A percentile compares a stretch with the other conserved stretches of the same genome.
phyloP scores from a whole-genome alignment of 2,888 invertebrate species.

The Agrilus cyanescens region DNA sequence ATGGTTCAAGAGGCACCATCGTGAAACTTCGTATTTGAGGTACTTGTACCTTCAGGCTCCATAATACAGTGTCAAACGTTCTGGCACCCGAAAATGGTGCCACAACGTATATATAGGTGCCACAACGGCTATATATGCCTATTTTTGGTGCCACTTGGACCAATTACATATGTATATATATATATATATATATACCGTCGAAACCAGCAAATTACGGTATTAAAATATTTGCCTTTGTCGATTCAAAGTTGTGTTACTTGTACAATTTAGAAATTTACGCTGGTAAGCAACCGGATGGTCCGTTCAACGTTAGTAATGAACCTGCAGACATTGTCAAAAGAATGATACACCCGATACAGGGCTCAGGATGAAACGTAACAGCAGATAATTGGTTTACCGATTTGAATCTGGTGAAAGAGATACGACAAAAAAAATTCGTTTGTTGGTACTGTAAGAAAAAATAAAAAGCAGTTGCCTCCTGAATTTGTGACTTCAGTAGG shows the following conservation, averaged over 20 bases:
- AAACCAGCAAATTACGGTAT: slow-evolving; percentile 23
- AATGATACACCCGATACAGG: slow-evolving; percentile 12
- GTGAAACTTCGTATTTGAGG: too few species aligned
- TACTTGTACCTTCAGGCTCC: too few species aligned
- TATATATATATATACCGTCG: slow-evolving; percentile 24
- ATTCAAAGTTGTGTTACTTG: slow-evolving; percentile 19
- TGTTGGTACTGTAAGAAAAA: slow-evolving; percentile 8
- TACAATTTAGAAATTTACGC: slow-evolving; percentile 19
- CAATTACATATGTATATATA: too few species aligned
- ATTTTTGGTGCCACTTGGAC: too few species aligned
- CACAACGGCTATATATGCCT: too few species aligned
- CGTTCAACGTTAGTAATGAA: slow-evolving; percentile 10
- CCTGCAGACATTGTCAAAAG: slow-evolving; percentile 14
- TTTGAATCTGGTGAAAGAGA: slow-evolving; percentile 8
- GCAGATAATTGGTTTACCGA: slow-evolving; percentile 15
- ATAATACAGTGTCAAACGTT: too few species aligned
- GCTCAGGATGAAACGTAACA: slow-evolving; percentile 15
- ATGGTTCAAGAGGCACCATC: too few species aligned
- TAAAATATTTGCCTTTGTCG: slow-evolving; percentile 19
- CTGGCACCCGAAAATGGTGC: too few species aligned
- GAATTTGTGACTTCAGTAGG: slow-evolving; percentile 1
- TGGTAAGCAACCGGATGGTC: slow-evolving; percentile 15
- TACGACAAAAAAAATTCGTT: slow-evolving; percentile 5
- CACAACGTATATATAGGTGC: too few species aligned
- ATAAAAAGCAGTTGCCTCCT: slow-evolving; percentile 3